Evolutionary conservation across 2,797 vertebrate genomes (phyloP).

Genomic region (Sebastes minor): DNA sequence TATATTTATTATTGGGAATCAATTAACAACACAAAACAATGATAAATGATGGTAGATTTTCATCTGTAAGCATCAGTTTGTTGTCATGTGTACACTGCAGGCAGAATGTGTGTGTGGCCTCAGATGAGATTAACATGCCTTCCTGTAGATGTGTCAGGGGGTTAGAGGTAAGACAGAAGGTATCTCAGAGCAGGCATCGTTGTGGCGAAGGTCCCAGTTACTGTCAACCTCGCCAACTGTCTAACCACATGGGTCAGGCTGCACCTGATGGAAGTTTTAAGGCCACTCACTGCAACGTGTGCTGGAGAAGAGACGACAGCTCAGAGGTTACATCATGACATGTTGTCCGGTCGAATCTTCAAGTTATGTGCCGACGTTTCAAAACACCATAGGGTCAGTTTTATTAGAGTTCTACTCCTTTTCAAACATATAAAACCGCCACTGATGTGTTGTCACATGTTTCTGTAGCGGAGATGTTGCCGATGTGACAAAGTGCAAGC

Average conservation of each 20-base stretch:
- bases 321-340: slow-evolving; percentile 38
- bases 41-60: too few relatives aligned
- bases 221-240: slow-evolving; percentile 74
- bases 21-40: too few relatives aligned
- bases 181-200: slow-evolving; percentile 33
- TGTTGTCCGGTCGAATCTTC: slow-evolving; percentile 19
- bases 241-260: slow-evolving; percentile 57
- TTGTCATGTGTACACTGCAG: not conserved
- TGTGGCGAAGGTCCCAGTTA: slow-evolving; percentile 60
- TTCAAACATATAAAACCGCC: not conserved
- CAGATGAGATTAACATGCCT: slow-evolving; percentile 37
- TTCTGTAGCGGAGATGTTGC: not conserved
- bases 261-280: slow-evolving; percentile 53
- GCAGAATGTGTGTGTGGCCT: not conserved
- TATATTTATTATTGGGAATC: too few relatives aligned
- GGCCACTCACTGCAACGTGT: slow-evolving; percentile 28
- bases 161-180: slow-evolving; percentile 56
- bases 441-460: not conserved
- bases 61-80: not conserved
- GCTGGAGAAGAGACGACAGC: slow-evolving; percentile 20
- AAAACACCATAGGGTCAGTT: slow-evolving; percentile 10
- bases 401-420: not conserved
- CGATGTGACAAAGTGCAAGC: not conserved
- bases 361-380: slow-evolving; percentile 23
- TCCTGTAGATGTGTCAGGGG: slow-evolving; percentile 47